These are phyloP conservation scores for Lasioglossum oenotherae DNA, from an alignment of 2,888 invertebrate genomes.

Conservation along the genomic window DNA sequence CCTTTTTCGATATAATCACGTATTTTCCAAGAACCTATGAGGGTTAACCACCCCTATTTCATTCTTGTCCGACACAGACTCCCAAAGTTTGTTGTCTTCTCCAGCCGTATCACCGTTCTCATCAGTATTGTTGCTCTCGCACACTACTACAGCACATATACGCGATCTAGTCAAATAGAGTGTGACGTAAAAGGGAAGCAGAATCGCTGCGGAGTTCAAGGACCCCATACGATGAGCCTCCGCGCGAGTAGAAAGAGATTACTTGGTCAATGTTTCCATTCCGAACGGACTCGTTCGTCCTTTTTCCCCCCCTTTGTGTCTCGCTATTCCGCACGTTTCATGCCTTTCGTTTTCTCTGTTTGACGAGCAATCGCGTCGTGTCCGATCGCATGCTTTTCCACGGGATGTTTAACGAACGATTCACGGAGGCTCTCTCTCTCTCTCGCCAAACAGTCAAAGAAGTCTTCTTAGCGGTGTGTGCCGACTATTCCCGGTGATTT, in stretches of 20 bases:
- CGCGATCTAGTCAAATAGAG: background rate
- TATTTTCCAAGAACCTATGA: background rate
- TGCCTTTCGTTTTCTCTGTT: background rate
- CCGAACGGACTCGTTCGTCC: background rate
- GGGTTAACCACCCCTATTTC: background rate
- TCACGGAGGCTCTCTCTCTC: too few species aligned
- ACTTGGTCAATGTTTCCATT: constrained; percentile 5
- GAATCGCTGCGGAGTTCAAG: background rate
- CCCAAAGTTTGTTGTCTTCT: background rate
- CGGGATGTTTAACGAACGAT: background rate
- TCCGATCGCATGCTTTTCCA: background rate
- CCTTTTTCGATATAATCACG: background rate
- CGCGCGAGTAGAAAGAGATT: background rate
- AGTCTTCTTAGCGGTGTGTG: background rate
- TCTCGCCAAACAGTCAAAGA: background rate
- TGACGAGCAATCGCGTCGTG: background rate
- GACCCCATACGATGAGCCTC: background rate
- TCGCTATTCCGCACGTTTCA: background rate
- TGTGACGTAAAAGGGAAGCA: constrained; percentile 1
- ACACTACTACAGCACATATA: background rate
- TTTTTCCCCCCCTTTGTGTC: background rate
- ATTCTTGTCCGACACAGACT: background rate
- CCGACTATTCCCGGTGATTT: background rate
- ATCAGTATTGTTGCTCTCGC: background rate
- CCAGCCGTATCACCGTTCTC: background rate